A percentile compares a stretch with the other conserved stretches of the same genome.
Evolutionary conservation across 2,113 vertebrate species (phyloP).

Genomic region (Sinocyclocheilus anshuiensis): DNA sequence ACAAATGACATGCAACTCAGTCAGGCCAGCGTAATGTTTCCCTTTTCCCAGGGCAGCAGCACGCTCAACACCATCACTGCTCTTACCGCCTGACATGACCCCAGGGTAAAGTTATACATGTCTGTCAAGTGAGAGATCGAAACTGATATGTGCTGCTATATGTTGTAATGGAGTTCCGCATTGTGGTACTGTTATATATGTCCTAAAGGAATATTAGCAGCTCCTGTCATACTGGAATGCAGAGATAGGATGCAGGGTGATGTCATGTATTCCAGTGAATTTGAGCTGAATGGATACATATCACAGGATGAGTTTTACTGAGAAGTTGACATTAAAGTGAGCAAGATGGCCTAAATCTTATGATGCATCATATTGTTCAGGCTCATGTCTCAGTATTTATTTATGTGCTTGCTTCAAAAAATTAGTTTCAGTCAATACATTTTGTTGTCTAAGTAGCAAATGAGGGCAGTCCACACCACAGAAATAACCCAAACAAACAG

Average conservation of each 20-base stretch:
- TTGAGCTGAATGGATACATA: background rate
- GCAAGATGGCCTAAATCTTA: background rate
- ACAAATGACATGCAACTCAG: slow-evolving; percentile 8
- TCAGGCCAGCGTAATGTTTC: slow-evolving; percentile 5
- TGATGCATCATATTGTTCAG: background rate
- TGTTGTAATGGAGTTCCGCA: background rate
- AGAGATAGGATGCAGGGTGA: background rate
- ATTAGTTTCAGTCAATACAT: background rate
- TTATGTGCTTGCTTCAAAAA: background rate
- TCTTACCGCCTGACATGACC: background rate
- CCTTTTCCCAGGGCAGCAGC: slow-evolving; percentile 8
- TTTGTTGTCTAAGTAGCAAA: background rate
- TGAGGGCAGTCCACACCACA: background rate
- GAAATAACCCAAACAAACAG: background rate
- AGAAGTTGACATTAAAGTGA: background rate
- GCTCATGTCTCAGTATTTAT: background rate
- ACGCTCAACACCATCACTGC: background rate
- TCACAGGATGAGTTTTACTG: background rate
- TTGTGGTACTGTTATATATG: background rate
- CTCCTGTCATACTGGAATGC: background rate
- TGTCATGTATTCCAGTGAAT: background rate
- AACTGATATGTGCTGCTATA: background rate
- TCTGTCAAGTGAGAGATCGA: background rate
- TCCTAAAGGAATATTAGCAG: slow-evolving; percentile 5
- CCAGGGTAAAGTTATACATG: slow-evolving; percentile 2